phyloP scores from a whole-genome alignment of 2,113 vertebrate species.

The Bos indicus region DNA sequence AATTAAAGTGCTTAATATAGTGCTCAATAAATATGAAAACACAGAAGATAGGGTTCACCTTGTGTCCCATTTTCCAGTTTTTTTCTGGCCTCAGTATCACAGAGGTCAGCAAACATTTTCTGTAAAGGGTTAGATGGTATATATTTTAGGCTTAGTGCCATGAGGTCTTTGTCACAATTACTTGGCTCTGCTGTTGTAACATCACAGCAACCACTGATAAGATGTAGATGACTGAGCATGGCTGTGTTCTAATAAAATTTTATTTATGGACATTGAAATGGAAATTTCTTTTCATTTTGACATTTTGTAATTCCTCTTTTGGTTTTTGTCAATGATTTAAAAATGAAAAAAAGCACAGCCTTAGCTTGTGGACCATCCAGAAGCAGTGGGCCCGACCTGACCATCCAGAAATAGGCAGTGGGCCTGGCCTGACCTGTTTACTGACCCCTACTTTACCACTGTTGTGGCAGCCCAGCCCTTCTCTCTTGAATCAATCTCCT shows the following conservation, averaged over 20 bases:
- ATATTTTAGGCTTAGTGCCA: background rate
- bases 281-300: background rate
- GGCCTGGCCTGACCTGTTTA: background rate
- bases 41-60: background rate
- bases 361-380: background rate
- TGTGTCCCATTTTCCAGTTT: background rate
- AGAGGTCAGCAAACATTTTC: background rate
- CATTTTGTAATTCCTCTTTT: background rate
- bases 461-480: background rate
- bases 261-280: background rate
- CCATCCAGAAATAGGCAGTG: background rate
- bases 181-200: background rate
- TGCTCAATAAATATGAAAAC: background rate
- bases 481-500: background rate
- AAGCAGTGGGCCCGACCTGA: background rate
- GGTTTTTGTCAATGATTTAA: background rate
- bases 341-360: background rate
- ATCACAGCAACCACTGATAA: background rate
- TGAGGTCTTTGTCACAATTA: background rate
- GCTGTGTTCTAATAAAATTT: background rate
- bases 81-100: background rate
- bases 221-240: background rate
- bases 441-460: accelerated
- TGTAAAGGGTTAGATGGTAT: background rate
- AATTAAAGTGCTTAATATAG: background rate